phyloP scores from a whole-genome alignment of 1,140 invertebrate genomes.

The Drosophila lacteicornis region DNA sequence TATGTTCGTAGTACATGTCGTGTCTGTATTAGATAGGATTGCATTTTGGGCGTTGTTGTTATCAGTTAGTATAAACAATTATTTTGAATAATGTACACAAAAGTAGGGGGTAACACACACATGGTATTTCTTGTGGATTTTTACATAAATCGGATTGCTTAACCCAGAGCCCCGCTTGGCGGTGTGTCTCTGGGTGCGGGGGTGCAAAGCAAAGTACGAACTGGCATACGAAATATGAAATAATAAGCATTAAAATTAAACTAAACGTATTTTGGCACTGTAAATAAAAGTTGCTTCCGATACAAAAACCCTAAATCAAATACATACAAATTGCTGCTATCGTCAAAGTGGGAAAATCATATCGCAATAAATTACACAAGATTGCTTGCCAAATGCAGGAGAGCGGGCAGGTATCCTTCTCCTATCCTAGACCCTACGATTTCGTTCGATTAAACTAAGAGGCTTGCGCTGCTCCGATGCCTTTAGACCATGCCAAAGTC shows the following conservation, averaged over 20 bases:
- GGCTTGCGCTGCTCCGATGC: slow-evolving; percentile 24
- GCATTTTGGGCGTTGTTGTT: slow-evolving; percentile 54
- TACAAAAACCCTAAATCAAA: slow-evolving; percentile 51
- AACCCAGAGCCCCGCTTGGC: slow-evolving; percentile 38
- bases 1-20: slow-evolving; percentile 63
- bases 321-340: slow-evolving; percentile 67
- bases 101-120: slow-evolving; percentile 30
- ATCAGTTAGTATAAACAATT: slow-evolving; percentile 55
- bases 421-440: slow-evolving; percentile 50
- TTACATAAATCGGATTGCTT: slow-evolving; percentile 33
- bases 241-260: slow-evolving; percentile 75
- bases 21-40: slow-evolving; percentile 48
- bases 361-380: slow-evolving; percentile 71
- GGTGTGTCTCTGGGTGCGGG: slow-evolving; percentile 25
- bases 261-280: slow-evolving; percentile 83
- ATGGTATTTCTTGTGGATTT: slow-evolving; percentile 22
- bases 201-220: slow-evolving; percentile 37
- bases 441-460: slow-evolving; percentile 71
- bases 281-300: slow-evolving; percentile 76
- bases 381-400: slow-evolving; percentile 56
- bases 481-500: slow-evolving; percentile 84
- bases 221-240: slow-evolving; percentile 49
- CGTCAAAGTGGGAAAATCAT: slow-evolving; percentile 47
- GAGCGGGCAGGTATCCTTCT: slow-evolving; percentile 12
- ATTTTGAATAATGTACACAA: slow-evolving; percentile 76